Conservation (phyloP, 2,797 vertebrate genomes). For the Neopelma chrysocephalum region DNA sequence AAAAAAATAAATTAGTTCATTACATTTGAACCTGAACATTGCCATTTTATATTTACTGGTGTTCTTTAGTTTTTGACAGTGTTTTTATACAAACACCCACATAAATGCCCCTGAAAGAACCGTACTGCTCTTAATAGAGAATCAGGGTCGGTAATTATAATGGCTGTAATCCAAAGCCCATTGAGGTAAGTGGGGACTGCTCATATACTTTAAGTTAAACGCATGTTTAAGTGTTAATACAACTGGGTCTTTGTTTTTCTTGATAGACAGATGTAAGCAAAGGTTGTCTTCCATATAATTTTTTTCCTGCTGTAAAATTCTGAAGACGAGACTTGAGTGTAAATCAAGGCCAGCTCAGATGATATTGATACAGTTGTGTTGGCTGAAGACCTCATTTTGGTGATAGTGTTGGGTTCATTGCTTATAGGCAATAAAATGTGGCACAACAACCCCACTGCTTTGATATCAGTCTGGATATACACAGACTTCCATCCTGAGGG, state of each 20-base stretch:
- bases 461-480: neutral
- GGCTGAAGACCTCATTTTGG: neutral
- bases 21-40: conserved; percentile 56
- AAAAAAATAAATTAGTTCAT: conserved; percentile 66
- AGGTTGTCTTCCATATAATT: neutral
- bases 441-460: neutral
- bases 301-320: neutral
- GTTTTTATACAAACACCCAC: conserved; percentile 62
- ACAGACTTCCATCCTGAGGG: conserved; percentile 16
- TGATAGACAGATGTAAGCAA: neutral
- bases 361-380: neutral
- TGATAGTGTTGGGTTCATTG: neutral
- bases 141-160: conserved; percentile 29
- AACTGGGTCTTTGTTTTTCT: neutral
- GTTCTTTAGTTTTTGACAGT: conserved; percentile 52
- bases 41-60: conserved; percentile 44
- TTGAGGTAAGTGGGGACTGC: conserved; percentile 17
- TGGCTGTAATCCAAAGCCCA: conserved; percentile 31
- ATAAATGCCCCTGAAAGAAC: conserved; percentile 39
- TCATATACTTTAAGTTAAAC: neutral
- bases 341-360: neutral
- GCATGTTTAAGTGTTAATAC: neutral
- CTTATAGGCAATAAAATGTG: neutral
- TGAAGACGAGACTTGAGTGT: neutral
- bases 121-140: conserved; percentile 32